phyloP scores from a whole-genome alignment of 2,888 invertebrate genomes.

The Megastigmus dorsalis region DNA sequence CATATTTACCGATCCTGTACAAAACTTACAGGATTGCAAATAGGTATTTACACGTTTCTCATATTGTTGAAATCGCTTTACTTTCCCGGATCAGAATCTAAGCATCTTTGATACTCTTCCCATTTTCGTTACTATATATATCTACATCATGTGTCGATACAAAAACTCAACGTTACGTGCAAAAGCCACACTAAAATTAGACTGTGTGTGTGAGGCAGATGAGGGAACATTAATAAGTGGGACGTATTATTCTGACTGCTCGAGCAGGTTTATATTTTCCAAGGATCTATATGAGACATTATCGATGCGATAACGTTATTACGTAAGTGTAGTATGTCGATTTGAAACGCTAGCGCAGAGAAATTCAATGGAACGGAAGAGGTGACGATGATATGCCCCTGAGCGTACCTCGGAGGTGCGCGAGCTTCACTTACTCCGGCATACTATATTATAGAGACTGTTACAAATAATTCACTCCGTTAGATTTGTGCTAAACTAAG shows the following conservation, averaged over 20 bases:
- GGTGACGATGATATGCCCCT: background rate
- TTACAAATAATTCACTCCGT: too few relatives aligned
- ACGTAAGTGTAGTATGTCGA: too few relatives aligned
- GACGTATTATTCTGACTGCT: background rate
- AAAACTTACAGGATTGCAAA: background rate
- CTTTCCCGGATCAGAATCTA: too few relatives aligned
- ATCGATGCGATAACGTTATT: too few relatives aligned
- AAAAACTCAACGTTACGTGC: background rate
- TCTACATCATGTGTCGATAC: background rate
- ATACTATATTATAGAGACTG: too few relatives aligned
- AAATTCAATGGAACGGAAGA: background rate
- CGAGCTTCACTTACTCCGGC: too few relatives aligned
- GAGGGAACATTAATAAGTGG: background rate
- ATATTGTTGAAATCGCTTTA: too few relatives aligned
- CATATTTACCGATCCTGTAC: constrained; percentile 9
- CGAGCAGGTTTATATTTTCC: background rate
- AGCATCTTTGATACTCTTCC: background rate
- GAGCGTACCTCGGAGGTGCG: too few relatives aligned
- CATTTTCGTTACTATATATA: too few relatives aligned
- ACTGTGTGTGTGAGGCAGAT: background rate
- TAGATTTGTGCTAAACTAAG: too few relatives aligned
- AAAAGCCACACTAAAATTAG: background rate
- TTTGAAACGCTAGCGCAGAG: background rate
- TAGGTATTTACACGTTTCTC: background rate
- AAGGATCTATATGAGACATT: too few relatives aligned